These are phyloP conservation scores for Cheirogaleus major DNA, from an alignment of 2,797 vertebrate genomes.

Conservation along the genomic window DNA sequence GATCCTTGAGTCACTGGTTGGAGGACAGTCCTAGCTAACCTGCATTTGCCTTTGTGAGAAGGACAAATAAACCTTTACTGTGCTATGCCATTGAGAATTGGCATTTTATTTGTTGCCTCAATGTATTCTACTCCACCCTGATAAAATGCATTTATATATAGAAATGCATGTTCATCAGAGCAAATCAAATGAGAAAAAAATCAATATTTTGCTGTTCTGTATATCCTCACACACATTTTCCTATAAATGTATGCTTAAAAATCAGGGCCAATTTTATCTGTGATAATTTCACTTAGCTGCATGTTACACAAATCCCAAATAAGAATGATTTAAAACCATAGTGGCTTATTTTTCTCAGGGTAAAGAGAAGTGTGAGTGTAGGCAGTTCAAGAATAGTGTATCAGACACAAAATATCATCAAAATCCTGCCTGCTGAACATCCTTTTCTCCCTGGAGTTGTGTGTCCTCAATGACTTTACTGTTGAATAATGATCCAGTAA, in stretches of 20 bases:
- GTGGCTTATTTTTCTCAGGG: not conserved
- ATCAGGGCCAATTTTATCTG: not conserved
- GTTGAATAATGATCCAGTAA: not conserved
- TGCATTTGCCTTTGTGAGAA: not conserved
- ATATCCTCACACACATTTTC: not conserved
- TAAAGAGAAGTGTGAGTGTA: not conserved
- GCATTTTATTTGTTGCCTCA: not conserved
- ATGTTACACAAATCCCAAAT: not conserved
- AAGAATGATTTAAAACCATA: not conserved
- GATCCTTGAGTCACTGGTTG: not conserved
- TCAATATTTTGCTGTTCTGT: not conserved
- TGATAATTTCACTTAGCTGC: not conserved
- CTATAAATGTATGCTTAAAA: not conserved
- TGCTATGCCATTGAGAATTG: not conserved
- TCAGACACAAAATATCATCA: not conserved
- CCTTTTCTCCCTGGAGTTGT: not conserved
- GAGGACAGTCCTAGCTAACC: no score
- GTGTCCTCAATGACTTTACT: not conserved
- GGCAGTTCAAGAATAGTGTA: not conserved
- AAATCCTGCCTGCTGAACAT: not conserved
- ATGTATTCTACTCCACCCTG: not conserved
- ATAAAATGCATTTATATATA: not conserved
- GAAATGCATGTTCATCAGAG: not conserved
- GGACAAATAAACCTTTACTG: not conserved
- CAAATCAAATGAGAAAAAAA: not conserved